Evolutionary conservation across 2,888 invertebrate genomes (phyloP).

Genomic region (Nephrotoma flavescens): DNA sequence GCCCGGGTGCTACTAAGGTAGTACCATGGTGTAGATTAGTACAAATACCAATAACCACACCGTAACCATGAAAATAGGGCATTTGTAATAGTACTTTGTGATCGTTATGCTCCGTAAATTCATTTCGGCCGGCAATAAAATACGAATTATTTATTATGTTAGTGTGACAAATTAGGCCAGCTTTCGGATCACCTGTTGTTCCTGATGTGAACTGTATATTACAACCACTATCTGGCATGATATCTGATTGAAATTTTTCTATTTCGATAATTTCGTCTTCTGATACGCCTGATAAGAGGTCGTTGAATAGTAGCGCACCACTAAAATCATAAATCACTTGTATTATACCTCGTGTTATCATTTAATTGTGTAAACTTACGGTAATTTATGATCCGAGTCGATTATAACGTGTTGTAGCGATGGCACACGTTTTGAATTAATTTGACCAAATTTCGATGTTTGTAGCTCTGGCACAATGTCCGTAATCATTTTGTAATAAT

Average conservation of each 20-base stretch:
- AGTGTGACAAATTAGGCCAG: slow-evolving; percentile 53
- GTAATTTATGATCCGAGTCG: slow-evolving; percentile 33
- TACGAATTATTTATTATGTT: slow-evolving; percentile 54
- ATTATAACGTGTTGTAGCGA: slow-evolving; percentile 42
- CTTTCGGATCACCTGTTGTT: slow-evolving; percentile 65
- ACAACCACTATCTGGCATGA: slow-evolving; percentile 51
- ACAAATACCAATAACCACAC: slow-evolving; percentile 47
- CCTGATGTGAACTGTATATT: slow-evolving; percentile 79
- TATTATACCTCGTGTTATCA: neutral
- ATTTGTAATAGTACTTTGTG: slow-evolving; percentile 45
- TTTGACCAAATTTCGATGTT: slow-evolving; percentile 29
- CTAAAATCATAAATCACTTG: slow-evolving; percentile 16
- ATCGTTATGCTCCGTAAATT: slow-evolving; percentile 18
- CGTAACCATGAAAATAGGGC: slow-evolving; percentile 73
- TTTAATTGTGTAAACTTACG: slow-evolving; percentile 25
- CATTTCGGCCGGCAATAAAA: neutral
- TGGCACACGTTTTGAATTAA: slow-evolving; percentile 34
- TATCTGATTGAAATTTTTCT: slow-evolving; percentile 31
- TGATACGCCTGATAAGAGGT: slow-evolving; percentile 24
- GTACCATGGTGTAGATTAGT: slow-evolving; percentile 42
- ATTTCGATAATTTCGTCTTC: slow-evolving; percentile 15
- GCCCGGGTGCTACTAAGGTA: slow-evolving; percentile 44
- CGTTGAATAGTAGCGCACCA: slow-evolving; percentile 32
- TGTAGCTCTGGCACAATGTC: slow-evolving; percentile 42
- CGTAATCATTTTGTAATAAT: slow-evolving; percentile 51